phyloP scores from a whole-genome alignment of 2,797 vertebrate genomes.

The Halcyon smyrnensis region DNA sequence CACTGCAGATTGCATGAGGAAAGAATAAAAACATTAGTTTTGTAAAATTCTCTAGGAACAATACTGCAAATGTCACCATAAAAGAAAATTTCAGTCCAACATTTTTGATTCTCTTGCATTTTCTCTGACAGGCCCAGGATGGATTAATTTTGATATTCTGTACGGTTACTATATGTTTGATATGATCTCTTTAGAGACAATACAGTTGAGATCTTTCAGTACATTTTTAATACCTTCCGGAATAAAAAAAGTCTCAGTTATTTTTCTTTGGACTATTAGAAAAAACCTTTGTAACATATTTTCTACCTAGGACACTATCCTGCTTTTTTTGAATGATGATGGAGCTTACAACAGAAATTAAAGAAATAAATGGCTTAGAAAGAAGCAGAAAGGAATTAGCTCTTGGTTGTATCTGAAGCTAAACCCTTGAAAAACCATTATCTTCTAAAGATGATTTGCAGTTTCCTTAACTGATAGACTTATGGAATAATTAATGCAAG shows the following conservation, averaged over 20 bases:
- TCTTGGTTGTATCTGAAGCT: background rate
- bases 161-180: background rate
- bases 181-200: background rate
- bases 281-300: background rate
- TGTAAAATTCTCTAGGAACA: background rate
- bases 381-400: background rate
- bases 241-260: background rate
- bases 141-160: background rate
- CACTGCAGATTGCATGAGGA: background rate
- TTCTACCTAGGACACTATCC: background rate
- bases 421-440: background rate
- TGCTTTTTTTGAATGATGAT: background rate
- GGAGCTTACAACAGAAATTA: background rate
- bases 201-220: background rate
- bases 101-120: background rate
- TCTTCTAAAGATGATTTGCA: background rate
- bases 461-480: background rate
- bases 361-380: background rate
- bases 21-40: background rate
- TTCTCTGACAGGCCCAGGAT: background rate
- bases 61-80: background rate
- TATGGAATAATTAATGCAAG: background rate
- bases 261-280: background rate
- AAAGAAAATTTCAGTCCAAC: background rate
- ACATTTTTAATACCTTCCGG: background rate